Evolutionary conservation across 1,140 invertebrate species (phyloP).

Genomic region (Trachymyrmex septentrionalis): DNA sequence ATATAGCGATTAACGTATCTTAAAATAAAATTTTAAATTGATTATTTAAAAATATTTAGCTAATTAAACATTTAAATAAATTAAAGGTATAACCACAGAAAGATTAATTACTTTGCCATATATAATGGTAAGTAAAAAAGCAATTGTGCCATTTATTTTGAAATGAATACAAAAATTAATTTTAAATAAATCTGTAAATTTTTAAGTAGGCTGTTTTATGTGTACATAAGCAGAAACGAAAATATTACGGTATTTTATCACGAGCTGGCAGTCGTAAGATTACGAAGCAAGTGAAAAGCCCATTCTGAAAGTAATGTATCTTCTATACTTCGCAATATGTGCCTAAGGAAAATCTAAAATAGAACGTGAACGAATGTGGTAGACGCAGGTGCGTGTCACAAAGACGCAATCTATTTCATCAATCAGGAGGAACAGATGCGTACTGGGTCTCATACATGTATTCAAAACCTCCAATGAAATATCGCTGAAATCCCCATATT

Average conservation of each 20-base stretch:
- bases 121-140: not conserved
- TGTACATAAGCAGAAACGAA: not conserved
- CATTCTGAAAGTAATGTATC: constrained; percentile 51
- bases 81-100: not conserved
- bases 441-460: constrained; percentile 63
- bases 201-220: not conserved
- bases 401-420: constrained; percentile 82
- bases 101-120: not conserved
- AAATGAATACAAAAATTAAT: not conserved
- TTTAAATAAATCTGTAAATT: not conserved
- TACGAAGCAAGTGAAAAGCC: constrained; percentile 9
- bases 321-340: constrained; percentile 53
- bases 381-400: constrained; percentile 81
- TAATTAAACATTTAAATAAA: not conserved
- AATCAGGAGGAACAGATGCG: constrained; percentile 83
- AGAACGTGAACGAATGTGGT: constrained; percentile 57
- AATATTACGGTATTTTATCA: constrained; percentile 25
- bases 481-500: constrained; percentile 42
- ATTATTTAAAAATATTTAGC: too few species aligned
- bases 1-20: not conserved
- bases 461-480: constrained; percentile 63
- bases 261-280: constrained; percentile 26
- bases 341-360: constrained; percentile 62
- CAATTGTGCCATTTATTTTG: not conserved
- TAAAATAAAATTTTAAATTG: not conserved